phyloP scores from a whole-genome alignment of 2,888 invertebrate species.

The Xylophagus ater region DNA sequence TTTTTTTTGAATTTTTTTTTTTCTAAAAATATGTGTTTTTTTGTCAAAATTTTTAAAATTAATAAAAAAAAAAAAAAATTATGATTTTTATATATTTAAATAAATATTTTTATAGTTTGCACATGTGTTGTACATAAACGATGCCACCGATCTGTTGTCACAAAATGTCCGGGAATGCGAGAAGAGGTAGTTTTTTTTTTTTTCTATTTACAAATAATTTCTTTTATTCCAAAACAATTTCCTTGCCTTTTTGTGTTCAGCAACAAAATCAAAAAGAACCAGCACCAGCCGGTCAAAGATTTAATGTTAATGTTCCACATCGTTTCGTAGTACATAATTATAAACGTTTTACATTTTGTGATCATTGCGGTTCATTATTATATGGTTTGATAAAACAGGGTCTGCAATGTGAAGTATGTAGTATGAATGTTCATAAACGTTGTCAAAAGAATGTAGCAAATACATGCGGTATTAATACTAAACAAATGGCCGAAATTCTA shows the following conservation, averaged over 20 bases:
- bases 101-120: conserved; percentile 61
- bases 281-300: conserved; percentile 61
- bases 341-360: conserved; percentile 97
- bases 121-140: conserved; percentile 99
- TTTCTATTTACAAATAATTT: not conserved
- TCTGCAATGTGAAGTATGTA: conserved; percentile 92
- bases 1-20: conserved; percentile 8
- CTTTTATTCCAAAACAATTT: conserved; percentile 12
- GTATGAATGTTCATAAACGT: conserved; percentile 95
- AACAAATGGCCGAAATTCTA: conserved; percentile 89
- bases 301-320: conserved; percentile 98
- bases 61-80: conserved; percentile 6
- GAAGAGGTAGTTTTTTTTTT: conserved; percentile 50
- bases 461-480: conserved; percentile 97
- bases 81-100: conserved; percentile 14
- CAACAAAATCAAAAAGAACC: conserved; percentile 46
- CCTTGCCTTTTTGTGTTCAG: conserved; percentile 20
- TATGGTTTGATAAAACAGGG: conserved; percentile 96
- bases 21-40: not conserved
- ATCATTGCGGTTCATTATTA: conserved; percentile 96
- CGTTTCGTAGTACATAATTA: conserved; percentile 92
- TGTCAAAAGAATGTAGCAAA: conserved; percentile 99
- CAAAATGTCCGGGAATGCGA: conserved; percentile 97
- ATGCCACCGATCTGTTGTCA: conserved; percentile 93
- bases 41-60: too few species aligned